phyloP scores from a whole-genome alignment of 2,888 invertebrate genomes.

The Cenopis cana region DNA sequence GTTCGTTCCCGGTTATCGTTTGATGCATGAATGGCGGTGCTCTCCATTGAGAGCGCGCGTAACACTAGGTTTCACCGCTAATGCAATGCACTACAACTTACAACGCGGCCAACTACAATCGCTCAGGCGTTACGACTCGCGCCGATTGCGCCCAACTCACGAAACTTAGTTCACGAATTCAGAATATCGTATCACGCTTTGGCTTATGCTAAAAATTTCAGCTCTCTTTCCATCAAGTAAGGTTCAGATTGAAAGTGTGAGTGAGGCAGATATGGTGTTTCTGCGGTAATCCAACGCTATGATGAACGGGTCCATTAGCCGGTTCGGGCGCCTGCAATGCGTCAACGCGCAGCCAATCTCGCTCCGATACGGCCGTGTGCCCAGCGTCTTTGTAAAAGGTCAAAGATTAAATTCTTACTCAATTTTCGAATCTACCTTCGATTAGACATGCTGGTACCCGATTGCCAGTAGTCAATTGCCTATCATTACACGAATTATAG shows the following conservation, averaged over 20 bases:
- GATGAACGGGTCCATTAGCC: conserved; percentile 74
- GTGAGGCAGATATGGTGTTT: conserved; percentile 1
- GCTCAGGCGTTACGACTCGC: conserved; percentile 2
- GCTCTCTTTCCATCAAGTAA: not conserved
- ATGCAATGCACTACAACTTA: conserved; percentile 31
- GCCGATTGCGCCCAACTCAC: conserved; percentile 50
- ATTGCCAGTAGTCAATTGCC: conserved; percentile 7
- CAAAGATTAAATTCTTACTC: conserved; percentile 23
- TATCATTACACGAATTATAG: conserved; percentile 3
- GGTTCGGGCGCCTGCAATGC: conserved; percentile 59
- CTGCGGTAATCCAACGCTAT: conserved; percentile 44
- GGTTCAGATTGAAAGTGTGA: not conserved
- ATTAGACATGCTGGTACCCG: conserved; percentile 12
- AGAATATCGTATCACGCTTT: not conserved
- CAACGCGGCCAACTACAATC: conserved; percentile 20
- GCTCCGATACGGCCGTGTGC: conserved; percentile 19
- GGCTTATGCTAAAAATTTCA: not conserved
- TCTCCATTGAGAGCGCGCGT: conserved; percentile 63
- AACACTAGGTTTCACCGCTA: conserved; percentile 39
- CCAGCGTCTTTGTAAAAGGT: conserved; percentile 29
- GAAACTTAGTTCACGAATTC: conserved; percentile 50
- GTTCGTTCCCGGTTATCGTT: conserved; percentile 58
- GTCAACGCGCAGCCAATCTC: conserved; percentile 48
- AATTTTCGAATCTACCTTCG: conserved; percentile 28
- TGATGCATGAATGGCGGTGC: conserved; percentile 71